Percentiles rank a stretch among this genome's conserved stretches.
phyloP scores from a whole-genome alignment of 1,140 invertebrate species.

The Pantala flavescens region DNA sequence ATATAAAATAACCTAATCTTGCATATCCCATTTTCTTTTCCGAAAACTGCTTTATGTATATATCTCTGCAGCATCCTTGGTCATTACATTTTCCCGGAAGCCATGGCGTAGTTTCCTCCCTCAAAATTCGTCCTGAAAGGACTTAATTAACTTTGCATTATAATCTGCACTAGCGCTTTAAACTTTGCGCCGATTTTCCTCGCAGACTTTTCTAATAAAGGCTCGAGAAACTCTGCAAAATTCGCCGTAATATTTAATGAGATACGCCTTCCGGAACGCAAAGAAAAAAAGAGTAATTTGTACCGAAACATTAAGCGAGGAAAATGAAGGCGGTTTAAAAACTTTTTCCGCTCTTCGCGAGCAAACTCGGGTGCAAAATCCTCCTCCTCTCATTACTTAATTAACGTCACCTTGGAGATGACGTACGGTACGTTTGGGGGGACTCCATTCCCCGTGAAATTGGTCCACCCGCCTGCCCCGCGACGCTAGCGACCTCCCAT shows the following conservation, averaged over 20 bases:
- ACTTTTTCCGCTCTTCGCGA: not conserved
- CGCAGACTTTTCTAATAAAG: constrained; percentile 6
- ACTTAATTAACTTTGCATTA: constrained; percentile 8
- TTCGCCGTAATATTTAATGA: constrained; percentile 3
- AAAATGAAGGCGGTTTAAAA: not conserved
- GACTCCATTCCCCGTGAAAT: not conserved
- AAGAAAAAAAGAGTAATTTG: not conserved
- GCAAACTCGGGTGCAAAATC: not conserved
- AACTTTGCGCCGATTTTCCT: constrained; percentile 5
- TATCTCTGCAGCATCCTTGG: no score
- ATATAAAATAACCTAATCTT: no score
- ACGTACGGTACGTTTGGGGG: not conserved
- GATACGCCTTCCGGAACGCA: not conserved
- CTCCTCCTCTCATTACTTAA: not conserved
- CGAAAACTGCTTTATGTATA: no score
- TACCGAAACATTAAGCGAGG: constrained; percentile 3
- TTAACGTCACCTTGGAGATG: not conserved
- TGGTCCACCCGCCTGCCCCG: not conserved
- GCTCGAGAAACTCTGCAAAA: not conserved
- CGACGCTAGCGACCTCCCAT: not conserved
- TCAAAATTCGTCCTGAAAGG: not conserved
- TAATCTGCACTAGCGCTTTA: not conserved
- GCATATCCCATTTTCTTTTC: no score
- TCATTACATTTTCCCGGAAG: no score
- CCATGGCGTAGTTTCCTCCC: no score